Conservation (phyloP, 2,797 vertebrate genomes). For the Rhabdophis nuchalis region DNA sequence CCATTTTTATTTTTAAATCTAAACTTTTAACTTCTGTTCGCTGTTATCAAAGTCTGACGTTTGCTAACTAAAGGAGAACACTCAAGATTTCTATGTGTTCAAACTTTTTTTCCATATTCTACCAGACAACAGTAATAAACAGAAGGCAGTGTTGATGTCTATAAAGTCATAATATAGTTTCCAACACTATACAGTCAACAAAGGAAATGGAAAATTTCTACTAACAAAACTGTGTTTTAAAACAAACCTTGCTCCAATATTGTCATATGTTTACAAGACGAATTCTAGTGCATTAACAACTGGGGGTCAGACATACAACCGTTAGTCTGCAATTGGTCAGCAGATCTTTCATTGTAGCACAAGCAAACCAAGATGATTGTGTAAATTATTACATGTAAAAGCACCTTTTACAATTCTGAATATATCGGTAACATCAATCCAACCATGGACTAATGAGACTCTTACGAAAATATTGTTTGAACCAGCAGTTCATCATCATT, state of each 20-base stretch:
- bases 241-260: constrained; percentile 53
- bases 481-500: constrained; percentile 4
- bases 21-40: constrained; percentile 28
- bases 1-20: constrained; percentile 32
- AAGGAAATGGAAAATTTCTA: constrained; percentile 43
- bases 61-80: constrained; percentile 26
- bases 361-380: constrained; percentile 8
- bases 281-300: constrained; percentile 58
- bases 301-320: constrained; percentile 48
- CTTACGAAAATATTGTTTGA: constrained; percentile 20
- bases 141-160: constrained; percentile 34
- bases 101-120: constrained; percentile 35
- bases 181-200: constrained; percentile 36
- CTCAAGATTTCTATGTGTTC: constrained; percentile 38
- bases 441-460: constrained; percentile 1
- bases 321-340: not conserved
- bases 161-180: constrained; percentile 44
- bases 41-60: constrained; percentile 53
- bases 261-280: constrained; percentile 68
- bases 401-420: constrained; percentile 23
- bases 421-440: not conserved
- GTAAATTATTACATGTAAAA: constrained; percentile 13
- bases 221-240: constrained; percentile 57
- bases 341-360: not conserved
- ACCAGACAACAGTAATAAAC: constrained; percentile 39